Conservation (phyloP, 64 coral and sea anemone species). For the Montipora cactus region DNA sequence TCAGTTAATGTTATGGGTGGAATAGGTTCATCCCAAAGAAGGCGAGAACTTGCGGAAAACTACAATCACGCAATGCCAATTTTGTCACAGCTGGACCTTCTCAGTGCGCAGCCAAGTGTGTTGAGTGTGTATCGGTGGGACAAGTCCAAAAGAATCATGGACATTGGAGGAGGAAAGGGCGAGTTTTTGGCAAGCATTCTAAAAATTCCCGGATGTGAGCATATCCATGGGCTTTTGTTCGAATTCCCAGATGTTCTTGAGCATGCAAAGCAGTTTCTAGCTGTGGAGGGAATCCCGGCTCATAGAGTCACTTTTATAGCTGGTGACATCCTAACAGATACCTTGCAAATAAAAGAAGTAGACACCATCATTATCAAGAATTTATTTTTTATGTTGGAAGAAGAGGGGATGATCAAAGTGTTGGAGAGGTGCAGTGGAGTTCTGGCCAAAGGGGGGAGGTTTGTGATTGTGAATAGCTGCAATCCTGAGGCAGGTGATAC, state of each 20-base stretch:
- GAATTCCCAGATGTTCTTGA: conserved; percentile 41
- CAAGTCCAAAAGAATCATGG: conserved; percentile 38
- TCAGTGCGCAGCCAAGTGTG: not conserved
- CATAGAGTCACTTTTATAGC: not conserved
- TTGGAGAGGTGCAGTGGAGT: conserved; percentile 35
- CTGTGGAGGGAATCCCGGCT: not conserved
- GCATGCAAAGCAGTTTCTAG: not conserved
- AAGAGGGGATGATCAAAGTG: conserved; percentile 40
- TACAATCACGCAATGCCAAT: conserved; percentile 39
- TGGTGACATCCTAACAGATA: conserved; percentile 36
- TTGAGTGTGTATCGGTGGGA: conserved; percentile 32
- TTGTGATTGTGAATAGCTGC: conserved; percentile 50
- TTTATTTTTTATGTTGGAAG: conserved; percentile 23
- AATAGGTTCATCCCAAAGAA: conserved; percentile 28
- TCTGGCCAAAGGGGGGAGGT: not conserved
- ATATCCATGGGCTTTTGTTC: conserved; percentile 27
- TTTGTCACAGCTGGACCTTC: not conserved
- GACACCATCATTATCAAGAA: conserved; percentile 32
- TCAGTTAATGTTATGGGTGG: not conserved
- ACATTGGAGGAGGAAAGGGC: conserved; percentile 51
- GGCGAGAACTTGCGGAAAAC: conserved; percentile 24
- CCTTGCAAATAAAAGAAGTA: not conserved
- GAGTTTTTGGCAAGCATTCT: conserved; percentile 34
- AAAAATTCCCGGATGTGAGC: conserved; percentile 56
- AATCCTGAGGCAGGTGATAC: conserved; percentile 17